Conservation (phyloP, 2,797 vertebrate species). For the Avahi laniger region DNA sequence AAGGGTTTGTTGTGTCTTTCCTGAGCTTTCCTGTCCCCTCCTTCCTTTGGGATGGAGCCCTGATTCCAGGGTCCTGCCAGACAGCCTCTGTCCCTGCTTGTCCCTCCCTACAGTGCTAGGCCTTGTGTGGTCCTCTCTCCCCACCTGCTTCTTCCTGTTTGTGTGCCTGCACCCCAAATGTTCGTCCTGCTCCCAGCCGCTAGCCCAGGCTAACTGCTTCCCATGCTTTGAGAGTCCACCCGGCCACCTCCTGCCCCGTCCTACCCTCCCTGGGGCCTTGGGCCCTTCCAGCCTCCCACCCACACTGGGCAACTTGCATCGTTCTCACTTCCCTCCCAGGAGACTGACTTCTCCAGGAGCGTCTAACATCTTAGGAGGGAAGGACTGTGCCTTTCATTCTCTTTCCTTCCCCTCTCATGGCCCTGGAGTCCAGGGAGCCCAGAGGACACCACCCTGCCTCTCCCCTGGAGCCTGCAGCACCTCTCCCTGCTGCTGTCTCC, state of each 20-base stretch:
- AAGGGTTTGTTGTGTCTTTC: not conserved
- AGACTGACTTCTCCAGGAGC: not conserved
- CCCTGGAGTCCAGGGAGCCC: not conserved
- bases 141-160: not conserved
- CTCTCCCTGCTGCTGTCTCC: not conserved
- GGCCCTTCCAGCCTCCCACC: not conserved
- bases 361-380: not conserved
- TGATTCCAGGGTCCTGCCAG: not conserved
- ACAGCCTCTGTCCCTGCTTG: not conserved
- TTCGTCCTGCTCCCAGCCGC: not conserved
- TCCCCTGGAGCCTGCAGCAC: not conserved
- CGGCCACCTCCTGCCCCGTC: not conserved
- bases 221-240: not conserved
- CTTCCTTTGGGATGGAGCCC: not conserved
- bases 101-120: too few species aligned
- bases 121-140: not conserved
- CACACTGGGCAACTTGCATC: not conserved
- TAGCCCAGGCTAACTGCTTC: not conserved
- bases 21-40: not conserved
- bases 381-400: not conserved
- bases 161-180: accelerated
- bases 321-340: not conserved
- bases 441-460: accelerated
- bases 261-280: not conserved
- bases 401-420: not conserved